Percentiles rank a stretch among this genome's conserved stretches.
These are phyloP conservation scores for Orchestia grillus DNA, from an alignment of 1,140 invertebrate species.

Conservation along the genomic window DNA sequence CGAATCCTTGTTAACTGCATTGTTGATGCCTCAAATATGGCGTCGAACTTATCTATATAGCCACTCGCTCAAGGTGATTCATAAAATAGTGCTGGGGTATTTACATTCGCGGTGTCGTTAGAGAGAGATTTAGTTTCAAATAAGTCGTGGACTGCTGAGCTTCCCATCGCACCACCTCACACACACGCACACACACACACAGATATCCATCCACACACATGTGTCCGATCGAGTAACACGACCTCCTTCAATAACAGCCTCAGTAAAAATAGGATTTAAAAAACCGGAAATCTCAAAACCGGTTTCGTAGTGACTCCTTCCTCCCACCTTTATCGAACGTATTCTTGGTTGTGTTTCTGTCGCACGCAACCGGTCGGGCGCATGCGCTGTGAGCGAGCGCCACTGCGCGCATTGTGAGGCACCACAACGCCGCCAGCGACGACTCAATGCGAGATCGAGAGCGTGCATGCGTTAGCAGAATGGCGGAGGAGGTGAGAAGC, in stretches of 20 bases:
- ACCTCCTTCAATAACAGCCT: background rate
- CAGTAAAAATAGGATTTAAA: conserved; percentile 33
- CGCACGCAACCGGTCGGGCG: background rate
- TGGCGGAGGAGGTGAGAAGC: background rate
- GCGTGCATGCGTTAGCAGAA: background rate
- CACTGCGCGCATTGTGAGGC: background rate
- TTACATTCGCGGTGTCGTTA: background rate
- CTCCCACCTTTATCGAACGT: conserved; percentile 39
- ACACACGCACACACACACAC: too few relatives aligned
- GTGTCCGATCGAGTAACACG: too few relatives aligned
- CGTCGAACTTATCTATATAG: too few relatives aligned
- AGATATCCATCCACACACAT: too few relatives aligned
- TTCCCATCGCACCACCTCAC: background rate
- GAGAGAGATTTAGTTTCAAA: background rate
- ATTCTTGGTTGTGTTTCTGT: background rate
- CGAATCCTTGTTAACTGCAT: too few relatives aligned
- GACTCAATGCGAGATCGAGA: background rate
- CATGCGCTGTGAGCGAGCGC: conserved; percentile 8
- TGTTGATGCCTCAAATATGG: too few relatives aligned
- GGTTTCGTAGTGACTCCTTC: conserved; percentile 2
- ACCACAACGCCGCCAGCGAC: background rate
- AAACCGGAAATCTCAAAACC: conserved; percentile 53
- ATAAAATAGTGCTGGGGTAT: background rate
- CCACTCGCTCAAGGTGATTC: background rate
- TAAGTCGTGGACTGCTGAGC: background rate